Evolutionary conservation across 2,113 vertebrate genomes (phyloP), one percentile per base, ranked within the genome.

Genomic region (Oreochromis aureus): DNA sequence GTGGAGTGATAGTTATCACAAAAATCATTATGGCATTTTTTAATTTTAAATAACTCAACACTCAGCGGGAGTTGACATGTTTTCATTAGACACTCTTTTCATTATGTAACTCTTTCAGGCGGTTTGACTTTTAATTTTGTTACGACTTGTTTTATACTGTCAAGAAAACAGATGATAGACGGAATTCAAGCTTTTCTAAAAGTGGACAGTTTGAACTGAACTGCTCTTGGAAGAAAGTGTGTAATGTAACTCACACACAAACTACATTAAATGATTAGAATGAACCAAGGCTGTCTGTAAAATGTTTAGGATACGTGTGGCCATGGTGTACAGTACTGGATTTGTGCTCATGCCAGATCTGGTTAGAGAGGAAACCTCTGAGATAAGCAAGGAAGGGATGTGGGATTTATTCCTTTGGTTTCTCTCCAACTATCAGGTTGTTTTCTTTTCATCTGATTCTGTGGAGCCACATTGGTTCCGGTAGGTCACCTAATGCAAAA

Each of bases 11-110:
- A 27, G 15, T 87, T 82, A 87, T 88, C 71, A 66, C 54, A 76
- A 83, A 88, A 90, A 36, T 82, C 58, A 92, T 90, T 81, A 87
- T 18, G 84, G 34, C 41, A 51, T 84, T 91, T 76, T 89, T 82
- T 71, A 51, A 88, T 84, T 58, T 85, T 82, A 66, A 89, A 81
- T 36, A 63, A 63, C 46, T 90, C 2, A 27, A 36, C 63, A 53
- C 66, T 46, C 63, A 32, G 82, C 3, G 16, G 53, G n/a, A 88
- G 58, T 18, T 34, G 59, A 81, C 78, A 36, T 69, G 48, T 85
- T 89, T 85, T 91, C 15, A 55, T 87, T 84, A 44, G 44, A 22
- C 88, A 85, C 30, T 86, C 11, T 84, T 84, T 82, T 86, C 15
- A 73, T 80, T 80, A 27, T 78, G 61, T 22, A 58, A 90, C 27